Conservation (phyloP, 1,140 invertebrate species). For the Acromyrmex heyeri region DNA sequence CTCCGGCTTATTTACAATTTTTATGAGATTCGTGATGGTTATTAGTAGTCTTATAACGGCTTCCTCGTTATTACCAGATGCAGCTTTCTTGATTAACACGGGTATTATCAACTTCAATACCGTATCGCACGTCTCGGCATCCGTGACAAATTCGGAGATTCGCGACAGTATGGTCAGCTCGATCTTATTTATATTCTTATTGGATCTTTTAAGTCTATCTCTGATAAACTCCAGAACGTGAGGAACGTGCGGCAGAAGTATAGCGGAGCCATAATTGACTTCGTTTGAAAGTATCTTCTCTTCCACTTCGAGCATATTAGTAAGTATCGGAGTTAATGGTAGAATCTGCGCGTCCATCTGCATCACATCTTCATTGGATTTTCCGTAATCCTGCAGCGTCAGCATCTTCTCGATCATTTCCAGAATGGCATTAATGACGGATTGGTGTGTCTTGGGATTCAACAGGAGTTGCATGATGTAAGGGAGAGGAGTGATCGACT, state of each 20-base stretch:
- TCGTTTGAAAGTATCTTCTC: constrained; percentile 78
- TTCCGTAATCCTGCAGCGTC: constrained; percentile 88
- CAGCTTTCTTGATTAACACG: constrained; percentile 90
- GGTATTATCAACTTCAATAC: constrained; percentile 92
- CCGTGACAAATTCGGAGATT: constrained; percentile 91
- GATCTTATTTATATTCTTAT: constrained; percentile 88
- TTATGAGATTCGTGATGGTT: constrained; percentile 92
- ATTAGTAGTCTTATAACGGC: constrained; percentile 89
- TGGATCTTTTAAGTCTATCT: constrained; percentile 88
- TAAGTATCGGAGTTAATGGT: constrained; percentile 72
- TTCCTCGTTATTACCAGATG: constrained; percentile 86
- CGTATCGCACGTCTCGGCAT: constrained; percentile 89
- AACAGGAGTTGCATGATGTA: constrained; percentile 91
- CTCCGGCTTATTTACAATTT: constrained; percentile 89
- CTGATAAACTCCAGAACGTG: constrained; percentile 91
- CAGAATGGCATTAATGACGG: constrained; percentile 91
- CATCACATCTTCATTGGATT: constrained; percentile 83
- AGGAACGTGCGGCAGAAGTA: constrained; percentile 92
- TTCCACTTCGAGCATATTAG: constrained; percentile 74
- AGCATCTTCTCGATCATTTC: constrained; percentile 94
- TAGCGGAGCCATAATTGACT: constrained; percentile 91
- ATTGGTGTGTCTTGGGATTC: constrained; percentile 89
- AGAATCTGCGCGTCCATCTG: constrained; percentile 76
- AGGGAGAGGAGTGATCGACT: constrained; percentile 87
- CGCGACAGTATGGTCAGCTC: constrained; percentile 94